Evolutionary conservation across 2,888 invertebrate species (phyloP).

Genomic region (Beris morrisii): DNA sequence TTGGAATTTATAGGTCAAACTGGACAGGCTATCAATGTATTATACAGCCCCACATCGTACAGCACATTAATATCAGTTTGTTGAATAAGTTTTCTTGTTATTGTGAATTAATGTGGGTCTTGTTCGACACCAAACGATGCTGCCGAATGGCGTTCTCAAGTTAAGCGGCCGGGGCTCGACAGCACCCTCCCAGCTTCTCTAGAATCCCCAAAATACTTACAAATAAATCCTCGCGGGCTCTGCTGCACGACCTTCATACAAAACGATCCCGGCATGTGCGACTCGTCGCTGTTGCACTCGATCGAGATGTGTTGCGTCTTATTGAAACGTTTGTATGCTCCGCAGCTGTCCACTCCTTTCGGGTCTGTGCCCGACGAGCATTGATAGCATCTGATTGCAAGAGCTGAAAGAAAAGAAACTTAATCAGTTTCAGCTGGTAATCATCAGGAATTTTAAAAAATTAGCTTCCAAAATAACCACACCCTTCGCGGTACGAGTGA

Average conservation of each 20-base stretch:
- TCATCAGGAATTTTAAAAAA: background rate
- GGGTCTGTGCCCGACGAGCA: slow-evolving; percentile 86
- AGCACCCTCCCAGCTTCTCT: no score
- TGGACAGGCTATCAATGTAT: no score
- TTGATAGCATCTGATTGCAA: slow-evolving; percentile 86
- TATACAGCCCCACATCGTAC: no score
- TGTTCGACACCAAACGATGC: no score
- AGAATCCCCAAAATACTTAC: slow-evolving; percentile 64
- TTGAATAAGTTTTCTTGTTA: no score
- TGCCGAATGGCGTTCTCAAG: no score
- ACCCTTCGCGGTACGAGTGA: slow-evolving; percentile 5
- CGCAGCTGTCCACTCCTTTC: slow-evolving; percentile 83
- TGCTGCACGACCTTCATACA: slow-evolving; percentile 95
- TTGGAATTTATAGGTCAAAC: no score
- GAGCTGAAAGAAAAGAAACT: slow-evolving; percentile 33
- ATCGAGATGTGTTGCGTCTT: slow-evolving; percentile 82
- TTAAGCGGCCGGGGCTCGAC: no score
- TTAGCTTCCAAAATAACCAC: slow-evolving; percentile 14
- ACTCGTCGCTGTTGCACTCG: slow-evolving; percentile 93
- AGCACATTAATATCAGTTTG: no score
- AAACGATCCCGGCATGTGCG: slow-evolving; percentile 91
- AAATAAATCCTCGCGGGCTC: slow-evolving; percentile 90
- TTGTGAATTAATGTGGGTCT: no score
- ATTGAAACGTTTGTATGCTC: slow-evolving; percentile 85
- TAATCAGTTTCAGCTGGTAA: background rate